Percentiles rank a stretch among this genome's conserved stretches.
These are phyloP conservation scores for Carcina quercana DNA, from an alignment of 2,888 invertebrate species.

Conservation along the genomic window DNA sequence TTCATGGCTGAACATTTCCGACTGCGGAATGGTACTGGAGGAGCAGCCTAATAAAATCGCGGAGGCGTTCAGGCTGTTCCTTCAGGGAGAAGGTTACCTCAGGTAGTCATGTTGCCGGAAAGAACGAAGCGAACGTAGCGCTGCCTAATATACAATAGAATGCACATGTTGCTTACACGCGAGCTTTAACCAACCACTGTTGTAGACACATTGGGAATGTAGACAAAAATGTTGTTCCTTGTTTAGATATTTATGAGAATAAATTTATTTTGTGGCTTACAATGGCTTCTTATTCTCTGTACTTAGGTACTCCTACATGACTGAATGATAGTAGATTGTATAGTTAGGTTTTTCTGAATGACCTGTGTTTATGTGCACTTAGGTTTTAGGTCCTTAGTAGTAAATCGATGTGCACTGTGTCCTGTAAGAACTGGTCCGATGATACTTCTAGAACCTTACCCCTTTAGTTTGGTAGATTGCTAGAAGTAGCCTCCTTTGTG, in stretches of 20 bases:
- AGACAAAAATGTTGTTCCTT: slow-evolving; percentile 60
- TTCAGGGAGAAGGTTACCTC: slow-evolving; percentile 99
- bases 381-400: too few species aligned
- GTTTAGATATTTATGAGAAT: slow-evolving; percentile 63
- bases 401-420: too few species aligned
- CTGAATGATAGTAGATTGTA: too few species aligned
- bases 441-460: too few species aligned
- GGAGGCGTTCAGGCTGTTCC: slow-evolving; percentile 97
- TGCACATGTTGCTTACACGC: slow-evolving; percentile 69
- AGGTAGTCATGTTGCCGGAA: slow-evolving; percentile 57
- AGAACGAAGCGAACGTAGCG: slow-evolving; percentile 35
- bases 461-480: too few species aligned
- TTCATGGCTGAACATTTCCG: slow-evolving; percentile 99
- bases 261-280: slow-evolving; percentile 65
- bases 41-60: slow-evolving; percentile 98
- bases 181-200: slow-evolving; percentile 65
- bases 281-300: slow-evolving; percentile 18
- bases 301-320: background rate
- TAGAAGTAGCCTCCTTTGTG: too few species aligned
- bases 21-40: slow-evolving; percentile 98
- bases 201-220: slow-evolving; percentile 61
- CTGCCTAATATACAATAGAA: slow-evolving; percentile 46
- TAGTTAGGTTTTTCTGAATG: too few species aligned
- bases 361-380: too few species aligned
- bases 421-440: too few species aligned